Conservation (phyloP, 2,888 invertebrate species). For the Trypoxylon attenuatum region DNA sequence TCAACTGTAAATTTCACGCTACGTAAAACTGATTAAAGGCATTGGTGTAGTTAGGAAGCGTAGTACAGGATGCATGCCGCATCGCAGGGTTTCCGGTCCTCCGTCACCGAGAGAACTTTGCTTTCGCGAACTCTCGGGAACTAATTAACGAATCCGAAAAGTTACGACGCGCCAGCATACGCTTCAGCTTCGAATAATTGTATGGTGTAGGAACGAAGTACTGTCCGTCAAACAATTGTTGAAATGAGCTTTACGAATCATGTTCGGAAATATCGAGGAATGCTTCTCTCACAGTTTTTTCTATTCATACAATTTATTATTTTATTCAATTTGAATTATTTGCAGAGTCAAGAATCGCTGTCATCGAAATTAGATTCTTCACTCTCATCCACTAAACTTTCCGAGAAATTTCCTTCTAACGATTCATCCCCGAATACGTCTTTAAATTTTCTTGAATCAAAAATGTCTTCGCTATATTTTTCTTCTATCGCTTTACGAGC, state of each 20-base stretch:
- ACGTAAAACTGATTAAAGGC: background rate
- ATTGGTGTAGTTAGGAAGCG: background rate
- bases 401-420: background rate
- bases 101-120: conserved; percentile 3
- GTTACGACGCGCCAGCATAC: conserved; percentile 13
- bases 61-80: conserved; percentile 8
- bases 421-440: conserved; percentile 20
- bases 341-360: too few relatives aligned
- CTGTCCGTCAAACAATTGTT: too few relatives aligned
- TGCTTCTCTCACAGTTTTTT: too few relatives aligned
- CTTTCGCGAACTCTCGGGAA: conserved; percentile 8
- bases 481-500: conserved; percentile 18
- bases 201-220: conserved; percentile 13
- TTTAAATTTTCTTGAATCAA: background rate
- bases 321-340: too few relatives aligned
- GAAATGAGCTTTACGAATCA: too few relatives aligned
- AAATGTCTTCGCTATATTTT: background rate
- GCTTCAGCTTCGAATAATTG: conserved; percentile 38
- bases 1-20: background rate
- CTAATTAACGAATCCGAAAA: conserved; percentile 40
- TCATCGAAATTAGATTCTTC: background rate
- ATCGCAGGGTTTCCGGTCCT: conserved; percentile 24
- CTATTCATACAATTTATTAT: too few relatives aligned
- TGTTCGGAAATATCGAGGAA: too few relatives aligned
- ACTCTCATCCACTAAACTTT: background rate